Percentiles rank a stretch among this genome's conserved stretches.
Conservation (phyloP, 1,140 invertebrate genomes). For the Anthonomus grandis region DNA sequence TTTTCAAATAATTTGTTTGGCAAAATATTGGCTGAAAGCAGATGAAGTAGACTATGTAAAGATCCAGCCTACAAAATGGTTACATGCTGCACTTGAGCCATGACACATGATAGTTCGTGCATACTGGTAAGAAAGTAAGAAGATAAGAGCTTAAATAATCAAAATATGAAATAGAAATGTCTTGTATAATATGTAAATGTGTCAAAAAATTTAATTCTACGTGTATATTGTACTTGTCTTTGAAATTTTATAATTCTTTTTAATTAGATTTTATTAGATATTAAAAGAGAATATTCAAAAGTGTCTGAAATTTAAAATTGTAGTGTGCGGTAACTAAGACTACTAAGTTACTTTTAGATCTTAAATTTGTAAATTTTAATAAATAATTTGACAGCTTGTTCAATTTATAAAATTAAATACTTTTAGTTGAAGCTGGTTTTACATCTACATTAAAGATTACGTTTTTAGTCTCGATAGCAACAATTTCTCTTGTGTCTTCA, state of each 20-base stretch:
- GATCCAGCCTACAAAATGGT: neutral
- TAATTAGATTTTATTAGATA: neutral
- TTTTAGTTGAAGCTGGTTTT: neutral
- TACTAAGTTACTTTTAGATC: neutral
- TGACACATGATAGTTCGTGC: neutral
- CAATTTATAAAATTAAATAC: neutral
- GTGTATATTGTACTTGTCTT: neutral
- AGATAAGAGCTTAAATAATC: neutral
- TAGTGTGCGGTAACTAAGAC: neutral
- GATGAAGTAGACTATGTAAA: no score
- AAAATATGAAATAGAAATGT: neutral
- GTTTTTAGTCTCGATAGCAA: neutral
- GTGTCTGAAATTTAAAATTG: neutral
- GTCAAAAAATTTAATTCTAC: neutral
- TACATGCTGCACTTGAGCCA: neutral
- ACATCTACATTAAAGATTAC: neutral
- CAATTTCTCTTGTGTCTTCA: neutral
- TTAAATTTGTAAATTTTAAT: neutral
- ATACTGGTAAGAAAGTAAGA: neutral
- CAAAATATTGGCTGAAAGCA: no score
- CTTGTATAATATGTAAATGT: neutral
- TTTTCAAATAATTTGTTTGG: neutral
- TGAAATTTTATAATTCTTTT: neutral
- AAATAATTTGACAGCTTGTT: neutral
- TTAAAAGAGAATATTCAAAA: neutral